Base-by-base conservation (phyloP, 2,113 vertebrate genomes). In the Nannospalax galili region DNA sequence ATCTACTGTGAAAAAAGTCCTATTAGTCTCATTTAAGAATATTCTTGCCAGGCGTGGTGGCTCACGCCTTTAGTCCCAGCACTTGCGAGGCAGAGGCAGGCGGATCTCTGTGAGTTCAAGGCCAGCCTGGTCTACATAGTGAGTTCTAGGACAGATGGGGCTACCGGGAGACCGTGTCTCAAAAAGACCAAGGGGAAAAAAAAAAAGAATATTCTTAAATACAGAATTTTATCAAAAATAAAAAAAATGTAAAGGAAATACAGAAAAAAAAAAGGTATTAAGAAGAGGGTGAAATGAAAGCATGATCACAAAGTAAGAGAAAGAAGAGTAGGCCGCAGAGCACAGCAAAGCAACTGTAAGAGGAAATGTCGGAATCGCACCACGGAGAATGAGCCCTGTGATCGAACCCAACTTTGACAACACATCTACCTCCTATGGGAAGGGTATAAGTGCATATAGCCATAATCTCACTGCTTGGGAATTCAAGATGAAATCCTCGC, bases 211-310 rank as follows among this genome's bases (percentile, higher is more conserved):
- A 81, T 89, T 48, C 14, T 75, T 85, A 90, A 92, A 88, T 94
- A 94, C 4, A 96, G 60, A 88, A 91, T 89, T 86, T 81, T 80
- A 88, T 11, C 42, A 69, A 30, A 95, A 64, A 52, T 52, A 52
- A n/a, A 37, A 79, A 77, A 6, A 67, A n/a, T 48, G 14, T 26
- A 87, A 52, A 89, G 32, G 60, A 67, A 81, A 62, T 5, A 70
- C 2, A 24, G 35, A 48, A 52, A 94, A 90, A n/a, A n/a, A 79
- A 22, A 40, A 11, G 67, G 22, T 1, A 48, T 58, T 78, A 79
- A 78, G 22, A 20, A 81, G 67, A 40, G 90, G 20, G 15, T 85
- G 19, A 24, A 24, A 85, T 62, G 28, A 14, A 30, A 80, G 40
- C 19, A 56, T 28, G 28, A 64, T n/a, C 74, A 37, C 5, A 91